Evolutionary conservation across 2,113 vertebrate species (phyloP), one percentile per base, ranked within the genome.

Genomic region (Bagarius yarrelli): DNA sequence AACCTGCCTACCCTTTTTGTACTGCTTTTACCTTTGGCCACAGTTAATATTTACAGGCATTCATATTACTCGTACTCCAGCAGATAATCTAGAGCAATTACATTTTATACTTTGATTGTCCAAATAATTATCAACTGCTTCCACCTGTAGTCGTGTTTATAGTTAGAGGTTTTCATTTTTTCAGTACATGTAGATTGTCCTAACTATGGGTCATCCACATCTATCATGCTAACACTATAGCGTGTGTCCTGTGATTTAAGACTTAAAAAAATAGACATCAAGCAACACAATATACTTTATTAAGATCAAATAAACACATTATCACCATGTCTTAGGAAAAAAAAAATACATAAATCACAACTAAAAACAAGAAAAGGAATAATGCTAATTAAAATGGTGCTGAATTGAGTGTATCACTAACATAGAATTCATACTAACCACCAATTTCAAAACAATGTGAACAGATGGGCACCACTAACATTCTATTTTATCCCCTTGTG

Each of bases 221-320:
- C 2, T 1, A 3, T 34, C 14, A 4, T 30, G 12, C 19, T 66
- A 2, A 36, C 36, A 66, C 19, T 23, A 61, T 23, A 32, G 15
- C 0, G 5, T 13, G 69, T 53, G 16, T 30, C 18, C 50, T 30
- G 19, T 30, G n/a, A 47, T 50, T 59, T 53, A 73, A 63, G 69
- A 74, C 21, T 61, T 23, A 16, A 61, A n/a, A 16, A 61, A n/a
- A 71, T 6, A 50, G 30, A 73, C 0, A 3, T 73, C 59, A 30
- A 80, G 57, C 79, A 73, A 73, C 40, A 80, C 47, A 30, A 72
- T 73, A 63, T 30, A 80, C 69, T 80, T 81, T 81, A 81, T 81
- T 81, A 74, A 74, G 79, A 63, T 61, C 44, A 72, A 80, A 72
- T 61, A 27, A 81, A 74, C 79, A 81, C 70, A 81, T 81, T 53